Percentiles rank a stretch among this genome's conserved stretches.
phyloP scores from a whole-genome alignment of 2,797 vertebrate species.

The Geotrypetes seraphini region DNA sequence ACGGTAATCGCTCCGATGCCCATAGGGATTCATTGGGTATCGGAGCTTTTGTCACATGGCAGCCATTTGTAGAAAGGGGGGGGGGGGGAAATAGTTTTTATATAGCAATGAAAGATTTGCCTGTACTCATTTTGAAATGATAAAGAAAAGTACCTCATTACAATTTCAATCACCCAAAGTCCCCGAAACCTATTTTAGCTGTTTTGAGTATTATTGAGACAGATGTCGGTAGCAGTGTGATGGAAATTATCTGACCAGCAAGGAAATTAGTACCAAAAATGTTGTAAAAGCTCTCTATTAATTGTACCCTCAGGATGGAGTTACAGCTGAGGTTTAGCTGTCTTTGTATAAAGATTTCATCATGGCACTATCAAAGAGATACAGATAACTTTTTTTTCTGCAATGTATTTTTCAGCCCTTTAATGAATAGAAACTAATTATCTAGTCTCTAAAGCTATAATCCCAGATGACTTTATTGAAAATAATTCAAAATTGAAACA shows the following conservation, averaged over 20 bases:
- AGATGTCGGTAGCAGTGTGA: constrained; percentile 19
- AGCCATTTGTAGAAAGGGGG: too few relatives aligned
- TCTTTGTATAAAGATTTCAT: constrained; percentile 32
- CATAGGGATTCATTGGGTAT: too few relatives aligned
- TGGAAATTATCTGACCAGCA: constrained; percentile 31
- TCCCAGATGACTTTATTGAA: constrained; percentile 44
- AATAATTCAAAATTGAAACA: too few relatives aligned
- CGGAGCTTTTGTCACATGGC: too few relatives aligned
- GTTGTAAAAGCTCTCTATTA: constrained; percentile 25
- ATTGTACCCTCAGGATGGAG: constrained; percentile 18
- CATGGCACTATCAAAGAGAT: constrained; percentile 44
- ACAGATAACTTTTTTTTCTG: constrained; percentile 37
- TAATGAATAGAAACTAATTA: constrained; percentile 68
- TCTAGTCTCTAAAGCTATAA: constrained; percentile 47
- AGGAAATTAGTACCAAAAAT: constrained; percentile 34
- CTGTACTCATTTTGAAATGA: constrained; percentile 13
- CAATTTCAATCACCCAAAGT: constrained; percentile 10
- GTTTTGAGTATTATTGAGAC: constrained; percentile 23
- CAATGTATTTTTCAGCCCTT: constrained; percentile 49
- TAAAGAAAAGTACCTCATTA: constrained; percentile 8
- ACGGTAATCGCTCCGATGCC: too few relatives aligned
- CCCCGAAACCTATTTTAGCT: constrained; percentile 13
- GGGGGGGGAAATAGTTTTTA: too few relatives aligned
- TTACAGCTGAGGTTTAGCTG: constrained; percentile 26
- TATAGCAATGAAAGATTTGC: neutral